A percentile compares a stretch with the other conserved stretches of the same genome.
phyloP scores from a whole-genome alignment of 2,113 vertebrate species.

The Planiliza haematocheilus region DNA sequence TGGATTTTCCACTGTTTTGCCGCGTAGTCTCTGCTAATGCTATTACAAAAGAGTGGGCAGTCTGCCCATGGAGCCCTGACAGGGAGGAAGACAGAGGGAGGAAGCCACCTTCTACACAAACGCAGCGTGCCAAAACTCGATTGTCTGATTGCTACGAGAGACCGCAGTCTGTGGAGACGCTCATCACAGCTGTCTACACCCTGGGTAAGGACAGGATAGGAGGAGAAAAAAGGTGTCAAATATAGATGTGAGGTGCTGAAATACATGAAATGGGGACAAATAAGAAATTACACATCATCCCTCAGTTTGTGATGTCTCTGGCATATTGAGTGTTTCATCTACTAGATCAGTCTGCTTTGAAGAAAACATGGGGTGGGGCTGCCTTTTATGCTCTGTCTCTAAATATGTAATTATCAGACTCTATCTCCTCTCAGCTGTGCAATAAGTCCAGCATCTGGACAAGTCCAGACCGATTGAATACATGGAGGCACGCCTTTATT shows the following conservation, averaged over 20 bases:
- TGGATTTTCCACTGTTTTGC: slow-evolving; percentile 73
- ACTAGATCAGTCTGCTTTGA: slow-evolving; percentile 27
- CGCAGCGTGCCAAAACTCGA: slow-evolving; percentile 74
- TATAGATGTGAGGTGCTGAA: slow-evolving; percentile 22
- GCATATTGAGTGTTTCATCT: slow-evolving; percentile 38
- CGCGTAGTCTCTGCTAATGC: slow-evolving; percentile 72
- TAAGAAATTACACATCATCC: slow-evolving; percentile 32
- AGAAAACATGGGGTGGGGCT: neutral
- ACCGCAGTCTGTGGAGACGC: slow-evolving; percentile 66
- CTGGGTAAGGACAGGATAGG: slow-evolving; percentile 23
- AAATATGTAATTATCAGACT: slow-evolving; percentile 37
- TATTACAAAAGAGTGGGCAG: slow-evolving; percentile 70
- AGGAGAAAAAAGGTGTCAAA: slow-evolving; percentile 22
- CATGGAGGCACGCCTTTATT: slow-evolving; percentile 45
- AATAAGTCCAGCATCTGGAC: slow-evolving; percentile 39
- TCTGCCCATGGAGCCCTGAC: slow-evolving; percentile 49
- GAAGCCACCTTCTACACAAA: slow-evolving; percentile 61
- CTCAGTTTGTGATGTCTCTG: slow-evolving; percentile 34
- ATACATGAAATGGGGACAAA: slow-evolving; percentile 30
- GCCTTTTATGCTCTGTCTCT: slow-evolving; percentile 14
- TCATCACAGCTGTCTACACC: slow-evolving; percentile 63
- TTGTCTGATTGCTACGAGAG: slow-evolving; percentile 67
- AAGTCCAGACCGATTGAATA: slow-evolving; percentile 49
- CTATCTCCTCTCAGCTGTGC: slow-evolving; percentile 39
- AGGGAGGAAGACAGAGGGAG: slow-evolving; percentile 52